Conservation (phyloP, 2,888 invertebrate genomes). For the Platycheirus albimanus region DNA sequence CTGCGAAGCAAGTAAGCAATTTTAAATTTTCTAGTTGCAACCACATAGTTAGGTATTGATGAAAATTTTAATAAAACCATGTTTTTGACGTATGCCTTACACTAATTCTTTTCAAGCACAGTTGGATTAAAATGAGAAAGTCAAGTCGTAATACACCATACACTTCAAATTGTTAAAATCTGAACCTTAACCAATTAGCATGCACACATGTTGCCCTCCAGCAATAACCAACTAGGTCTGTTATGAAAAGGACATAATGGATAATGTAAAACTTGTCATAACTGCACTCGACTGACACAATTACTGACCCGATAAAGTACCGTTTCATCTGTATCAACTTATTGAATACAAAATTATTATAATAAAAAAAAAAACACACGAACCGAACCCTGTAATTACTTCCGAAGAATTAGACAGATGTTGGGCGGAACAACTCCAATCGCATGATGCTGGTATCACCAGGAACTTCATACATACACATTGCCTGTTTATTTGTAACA, state of each 20-base stretch:
- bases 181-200: conserved; percentile 34
- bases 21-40: no score
- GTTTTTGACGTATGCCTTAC: no score
- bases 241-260: not conserved
- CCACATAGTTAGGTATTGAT: no score
- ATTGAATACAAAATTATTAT: conserved; percentile 25
- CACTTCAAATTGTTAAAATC: conserved; percentile 51
- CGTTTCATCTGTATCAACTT: conserved; percentile 42
- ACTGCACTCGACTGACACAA: conserved; percentile 44
- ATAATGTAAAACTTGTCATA: conserved; percentile 63
- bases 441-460: conserved; percentile 69
- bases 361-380: no score
- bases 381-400: conserved; percentile 71
- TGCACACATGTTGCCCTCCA: conserved; percentile 32
- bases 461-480: conserved; percentile 32
- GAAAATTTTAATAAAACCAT: no score
- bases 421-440: conserved; percentile 56
- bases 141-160: no score
- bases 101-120: no score
- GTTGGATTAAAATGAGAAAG: no score
- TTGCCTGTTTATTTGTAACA: conserved; percentile 28
- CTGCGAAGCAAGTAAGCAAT: no score
- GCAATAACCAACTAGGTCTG: conserved; percentile 19
- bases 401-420: conserved; percentile 75
- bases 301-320: conserved; percentile 26